Conservation (phyloP, 2,113 vertebrate species). For the Mus spicilegus region DNA sequence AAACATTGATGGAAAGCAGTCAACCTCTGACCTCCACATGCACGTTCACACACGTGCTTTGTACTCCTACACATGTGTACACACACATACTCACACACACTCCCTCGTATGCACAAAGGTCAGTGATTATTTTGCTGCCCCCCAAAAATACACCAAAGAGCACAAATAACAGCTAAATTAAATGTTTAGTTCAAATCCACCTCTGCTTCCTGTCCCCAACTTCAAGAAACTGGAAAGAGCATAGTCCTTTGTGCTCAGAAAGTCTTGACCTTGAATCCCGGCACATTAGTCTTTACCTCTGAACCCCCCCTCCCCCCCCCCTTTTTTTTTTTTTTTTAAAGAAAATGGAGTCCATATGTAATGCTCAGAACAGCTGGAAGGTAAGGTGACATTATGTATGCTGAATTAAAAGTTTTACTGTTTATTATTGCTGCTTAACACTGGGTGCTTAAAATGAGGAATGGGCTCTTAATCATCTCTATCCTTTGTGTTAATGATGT, state of each 20-base stretch:
- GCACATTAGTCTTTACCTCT: conserved; percentile 15
- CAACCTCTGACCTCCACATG: not conserved
- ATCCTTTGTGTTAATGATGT: not conserved
- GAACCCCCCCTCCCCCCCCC: not conserved
- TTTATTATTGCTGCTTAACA: not conserved
- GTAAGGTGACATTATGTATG: not conserved
- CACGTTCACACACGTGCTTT: no score
- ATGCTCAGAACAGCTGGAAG: not conserved
- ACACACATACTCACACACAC: not conserved
- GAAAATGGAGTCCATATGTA: conserved; percentile 9
- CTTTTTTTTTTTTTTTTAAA: not conserved
- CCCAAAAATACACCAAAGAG: not conserved
- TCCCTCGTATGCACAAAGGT: not conserved
- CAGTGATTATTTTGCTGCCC: not conserved
- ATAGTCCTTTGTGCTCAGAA: not conserved
- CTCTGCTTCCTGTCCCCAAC: not conserved
- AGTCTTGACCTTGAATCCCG: not conserved
- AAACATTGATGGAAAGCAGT: not conserved
- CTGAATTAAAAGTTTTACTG: not conserved
- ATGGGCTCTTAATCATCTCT: not conserved
- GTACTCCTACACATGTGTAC: no score
- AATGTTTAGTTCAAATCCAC: not conserved
- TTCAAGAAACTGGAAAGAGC: not conserved
- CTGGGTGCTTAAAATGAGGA: not conserved
- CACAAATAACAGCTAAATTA: not conserved